Evolutionary conservation across 2,797 vertebrate species (phyloP).

Genomic region (Chaenodraco wilsoni): DNA sequence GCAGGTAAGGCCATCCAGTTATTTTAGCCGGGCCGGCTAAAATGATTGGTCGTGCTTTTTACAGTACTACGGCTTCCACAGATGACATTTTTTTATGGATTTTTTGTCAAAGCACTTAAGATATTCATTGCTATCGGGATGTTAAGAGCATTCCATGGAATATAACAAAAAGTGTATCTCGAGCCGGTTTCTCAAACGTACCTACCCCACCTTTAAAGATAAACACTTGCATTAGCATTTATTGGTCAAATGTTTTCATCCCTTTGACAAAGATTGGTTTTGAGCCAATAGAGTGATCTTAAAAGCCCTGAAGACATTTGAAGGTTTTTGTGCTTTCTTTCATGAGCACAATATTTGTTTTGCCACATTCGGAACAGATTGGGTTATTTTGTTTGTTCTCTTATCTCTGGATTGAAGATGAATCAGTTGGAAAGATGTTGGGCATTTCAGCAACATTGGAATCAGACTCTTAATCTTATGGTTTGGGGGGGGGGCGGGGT

Average conservation of each 20-base stretch:
- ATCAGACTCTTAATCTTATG: not conserved
- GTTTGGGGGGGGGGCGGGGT: no score
- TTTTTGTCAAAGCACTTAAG: no score
- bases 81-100: no score
- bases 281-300: slow-evolving; percentile 37
- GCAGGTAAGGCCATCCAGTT: no score
- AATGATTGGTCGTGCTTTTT: no score
- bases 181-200: no score
- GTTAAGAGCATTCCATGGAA: no score
- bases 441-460: slow-evolving; percentile 2
- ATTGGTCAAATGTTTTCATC: slow-evolving; percentile 40
- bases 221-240: slow-evolving; percentile 14
- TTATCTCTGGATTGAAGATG: slow-evolving; percentile 17
- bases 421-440: not conserved
- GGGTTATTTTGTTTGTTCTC: slow-evolving; percentile 10
- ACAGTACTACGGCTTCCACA: no score
- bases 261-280: slow-evolving; percentile 22
- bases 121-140: no score
- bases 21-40: no score
- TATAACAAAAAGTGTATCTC: no score
- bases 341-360: not conserved
- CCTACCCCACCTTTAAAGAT: slow-evolving; percentile 6
- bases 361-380: not conserved
- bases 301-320: slow-evolving; percentile 4
- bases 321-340: not conserved